Percentiles rank a stretch among this genome's conserved stretches.
Evolutionary conservation across 1,140 invertebrate species (phyloP).

Genomic region (Hylyphantes graminicola): DNA sequence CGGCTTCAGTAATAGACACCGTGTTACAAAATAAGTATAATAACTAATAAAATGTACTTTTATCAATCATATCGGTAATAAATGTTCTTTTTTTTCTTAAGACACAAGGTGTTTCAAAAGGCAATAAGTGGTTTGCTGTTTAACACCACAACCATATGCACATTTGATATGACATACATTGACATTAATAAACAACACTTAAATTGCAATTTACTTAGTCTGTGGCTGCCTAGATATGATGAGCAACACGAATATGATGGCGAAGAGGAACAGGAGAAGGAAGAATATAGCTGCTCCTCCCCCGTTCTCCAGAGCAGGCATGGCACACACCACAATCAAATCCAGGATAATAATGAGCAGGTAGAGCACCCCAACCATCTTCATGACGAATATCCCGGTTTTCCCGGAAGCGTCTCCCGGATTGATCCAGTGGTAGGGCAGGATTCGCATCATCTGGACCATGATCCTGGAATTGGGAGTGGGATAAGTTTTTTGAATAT

Average conservation of each 20-base stretch:
- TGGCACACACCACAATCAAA: conserved; percentile 82
- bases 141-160: no score
- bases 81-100: no score
- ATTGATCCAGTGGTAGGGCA: conserved; percentile 62
- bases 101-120: no score
- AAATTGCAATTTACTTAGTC: conserved; percentile 77
- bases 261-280: conserved; percentile 78
- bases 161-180: no score
- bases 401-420: conserved; percentile 83
- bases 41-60: no score
- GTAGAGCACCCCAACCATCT: conserved; percentile 85
- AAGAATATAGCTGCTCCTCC: conserved; percentile 76
- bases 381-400: conserved; percentile 85
- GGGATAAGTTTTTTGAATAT: not conserved
- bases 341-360: conserved; percentile 84
- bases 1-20: no score
- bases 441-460: conserved; percentile 17
- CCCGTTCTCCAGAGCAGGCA: conserved; percentile 69
- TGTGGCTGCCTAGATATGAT: conserved; percentile 90
- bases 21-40: no score
- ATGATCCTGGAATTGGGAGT: conserved; percentile 21
- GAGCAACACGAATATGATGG: conserved; percentile 81
- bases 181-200: no score
- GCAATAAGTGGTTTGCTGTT: no score
- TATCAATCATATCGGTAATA: no score